A percentile compares a stretch with the other conserved stretches of the same genome.
These are phyloP conservation scores for Cyclargus thomasi DNA, from an alignment of 1,140 invertebrate genomes.

Conservation along the genomic window DNA sequence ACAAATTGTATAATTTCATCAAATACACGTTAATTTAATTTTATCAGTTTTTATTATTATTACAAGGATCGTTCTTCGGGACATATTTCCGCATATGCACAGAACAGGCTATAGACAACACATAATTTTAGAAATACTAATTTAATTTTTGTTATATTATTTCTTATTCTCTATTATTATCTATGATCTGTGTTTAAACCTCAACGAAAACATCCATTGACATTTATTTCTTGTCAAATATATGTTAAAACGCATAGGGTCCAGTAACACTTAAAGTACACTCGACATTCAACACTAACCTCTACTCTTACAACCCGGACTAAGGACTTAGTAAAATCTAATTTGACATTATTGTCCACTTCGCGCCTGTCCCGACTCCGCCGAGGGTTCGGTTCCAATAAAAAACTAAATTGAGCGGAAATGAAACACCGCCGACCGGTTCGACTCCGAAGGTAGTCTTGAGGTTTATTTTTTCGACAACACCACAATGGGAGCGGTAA, in stretches of 20 bases:
- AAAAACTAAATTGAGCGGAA: constrained; percentile 70
- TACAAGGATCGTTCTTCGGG: too few species aligned
- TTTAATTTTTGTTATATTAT: too few species aligned
- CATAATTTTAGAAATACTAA: too few species aligned
- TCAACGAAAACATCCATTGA: too few species aligned
- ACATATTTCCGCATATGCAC: too few species aligned
- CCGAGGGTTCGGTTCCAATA: constrained; percentile 60
- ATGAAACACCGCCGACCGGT: constrained; percentile 69
- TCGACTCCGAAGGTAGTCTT: constrained; percentile 42
- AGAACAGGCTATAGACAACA: too few species aligned
- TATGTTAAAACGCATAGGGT: neutral
- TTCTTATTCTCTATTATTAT: too few species aligned
- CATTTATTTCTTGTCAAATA: neutral
- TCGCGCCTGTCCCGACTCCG: constrained; percentile 48
- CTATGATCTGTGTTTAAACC: too few species aligned
- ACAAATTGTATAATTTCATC: too few species aligned
- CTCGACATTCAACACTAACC: neutral
- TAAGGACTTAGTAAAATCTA: constrained; percentile 23
- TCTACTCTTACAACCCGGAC: neutral
- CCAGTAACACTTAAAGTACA: neutral
- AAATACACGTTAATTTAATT: too few species aligned
- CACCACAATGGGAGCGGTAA: neutral
- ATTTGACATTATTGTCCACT: constrained; percentile 41
- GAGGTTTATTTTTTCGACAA: constrained; percentile 26
- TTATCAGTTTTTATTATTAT: too few species aligned